These are phyloP conservation scores for Xenopus borealis DNA, from an alignment of 2,113 vertebrate species.

Conservation along the genomic window DNA sequence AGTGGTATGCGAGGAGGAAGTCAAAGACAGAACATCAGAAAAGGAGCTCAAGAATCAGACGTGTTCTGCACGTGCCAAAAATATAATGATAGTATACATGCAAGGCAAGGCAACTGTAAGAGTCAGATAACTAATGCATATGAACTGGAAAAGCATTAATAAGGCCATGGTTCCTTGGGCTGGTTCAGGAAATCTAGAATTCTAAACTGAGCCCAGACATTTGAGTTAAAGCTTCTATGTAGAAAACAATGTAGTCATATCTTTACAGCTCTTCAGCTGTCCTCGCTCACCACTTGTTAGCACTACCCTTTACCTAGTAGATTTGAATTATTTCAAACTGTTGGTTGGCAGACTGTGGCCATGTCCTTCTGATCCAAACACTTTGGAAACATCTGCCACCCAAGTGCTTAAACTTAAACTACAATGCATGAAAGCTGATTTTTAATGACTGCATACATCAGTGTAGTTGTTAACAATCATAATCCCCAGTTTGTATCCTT, in stretches of 20 bases:
- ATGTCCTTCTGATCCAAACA: neutral
- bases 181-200: slow-evolving; percentile 51
- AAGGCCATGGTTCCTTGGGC: slow-evolving; percentile 45
- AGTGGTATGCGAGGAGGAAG: slow-evolving; percentile 85
- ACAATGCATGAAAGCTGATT: slow-evolving; percentile 81
- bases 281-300: slow-evolving; percentile 93
- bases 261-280: slow-evolving; percentile 57
- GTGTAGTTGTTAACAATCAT: slow-evolving; percentile 68
- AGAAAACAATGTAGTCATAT: neutral
- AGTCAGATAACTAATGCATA: slow-evolving; percentile 52
- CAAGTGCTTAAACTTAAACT: slow-evolving; percentile 50
- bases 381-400: neutral
- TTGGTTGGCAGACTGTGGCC: slow-evolving; percentile 6
- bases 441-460: slow-evolving; percentile 70
- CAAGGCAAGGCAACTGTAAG: slow-evolving; percentile 60
- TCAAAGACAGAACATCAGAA: slow-evolving; percentile 59
- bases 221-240: slow-evolving; percentile 43
- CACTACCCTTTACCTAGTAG: slow-evolving; percentile 69
- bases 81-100: slow-evolving; percentile 52
- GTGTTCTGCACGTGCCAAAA: slow-evolving; percentile 13
- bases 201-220: slow-evolving; percentile 47
- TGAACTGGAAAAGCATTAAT: slow-evolving; percentile 47
- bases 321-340: slow-evolving; percentile 44
- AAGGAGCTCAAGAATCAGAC: slow-evolving; percentile 48
- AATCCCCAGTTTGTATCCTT: slow-evolving; percentile 69